A percentile compares a stretch with the other conserved stretches of the same genome.
Conservation (phyloP, 2,113 vertebrate species). For the Paradoxurus hermaphroditus region DNA sequence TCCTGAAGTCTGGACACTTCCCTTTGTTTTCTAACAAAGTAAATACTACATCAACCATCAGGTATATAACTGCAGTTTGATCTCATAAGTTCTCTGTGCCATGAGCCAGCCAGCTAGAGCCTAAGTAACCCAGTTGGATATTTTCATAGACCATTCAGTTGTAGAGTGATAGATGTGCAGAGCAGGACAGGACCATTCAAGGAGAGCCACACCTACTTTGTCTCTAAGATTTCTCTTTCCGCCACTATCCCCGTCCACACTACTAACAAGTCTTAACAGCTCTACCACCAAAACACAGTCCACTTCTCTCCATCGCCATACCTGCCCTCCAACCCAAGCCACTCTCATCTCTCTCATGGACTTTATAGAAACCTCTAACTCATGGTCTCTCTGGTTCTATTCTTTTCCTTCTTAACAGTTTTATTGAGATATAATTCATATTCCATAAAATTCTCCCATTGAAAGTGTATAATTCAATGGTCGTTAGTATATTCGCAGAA, state of each 20-base stretch:
- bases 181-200: not conserved
- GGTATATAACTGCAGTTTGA: not conserved
- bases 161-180: not conserved
- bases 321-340: not conserved
- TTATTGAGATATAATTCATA: not conserved
- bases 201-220: not conserved
- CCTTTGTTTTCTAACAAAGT: conserved; percentile 40
- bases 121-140: not conserved
- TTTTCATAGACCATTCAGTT: not conserved
- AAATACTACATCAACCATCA: not conserved
- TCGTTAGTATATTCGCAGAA: not conserved
- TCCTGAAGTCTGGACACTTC: not conserved
- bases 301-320: not conserved
- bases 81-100: not conserved
- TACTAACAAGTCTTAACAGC: not conserved
- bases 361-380: not conserved
- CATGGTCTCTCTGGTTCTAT: not conserved
- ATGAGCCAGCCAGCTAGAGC: not conserved
- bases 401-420: not conserved
- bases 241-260: no score
- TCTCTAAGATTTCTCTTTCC: not conserved
- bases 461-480: not conserved
- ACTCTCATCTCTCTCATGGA: not conserved
- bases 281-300: not conserved
- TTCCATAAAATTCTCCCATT: not conserved